Percentiles rank a stretch among this genome's conserved stretches.
Evolutionary conservation across 2,797 vertebrate species (phyloP).

Genomic region (Sebastes cheni): DNA sequence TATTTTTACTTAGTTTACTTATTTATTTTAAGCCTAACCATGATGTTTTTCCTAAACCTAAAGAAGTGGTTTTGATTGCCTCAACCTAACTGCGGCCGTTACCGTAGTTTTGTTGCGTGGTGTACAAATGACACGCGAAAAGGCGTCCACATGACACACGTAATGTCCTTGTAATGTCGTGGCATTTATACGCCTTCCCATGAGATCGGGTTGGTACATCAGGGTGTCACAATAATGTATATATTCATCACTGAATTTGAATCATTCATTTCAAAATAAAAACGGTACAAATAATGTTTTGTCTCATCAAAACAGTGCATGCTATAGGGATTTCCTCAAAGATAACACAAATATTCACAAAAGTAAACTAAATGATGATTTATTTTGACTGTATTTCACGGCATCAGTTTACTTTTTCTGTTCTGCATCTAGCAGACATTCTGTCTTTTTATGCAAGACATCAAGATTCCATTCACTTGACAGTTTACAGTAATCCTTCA

Average conservation of each 20-base stretch:
- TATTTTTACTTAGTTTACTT: no score
- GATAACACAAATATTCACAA: not conserved
- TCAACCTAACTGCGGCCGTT: no score
- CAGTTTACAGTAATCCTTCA: not conserved
- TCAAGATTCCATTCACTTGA: not conserved
- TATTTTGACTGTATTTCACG: not conserved
- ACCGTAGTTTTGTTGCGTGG: no score
- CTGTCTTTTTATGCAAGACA: not conserved
- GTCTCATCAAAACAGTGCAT: not conserved
- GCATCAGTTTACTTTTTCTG: not conserved
- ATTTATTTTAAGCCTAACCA: no score
- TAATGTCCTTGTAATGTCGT: no score
- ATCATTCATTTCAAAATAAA: not conserved
- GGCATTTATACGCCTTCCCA: no score
- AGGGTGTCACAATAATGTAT: not conserved
- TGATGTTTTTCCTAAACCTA: no score
- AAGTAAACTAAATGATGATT: not conserved
- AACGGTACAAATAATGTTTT: not conserved
- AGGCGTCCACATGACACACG: no score
- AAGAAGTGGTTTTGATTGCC: no score
- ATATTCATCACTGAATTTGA: not conserved
- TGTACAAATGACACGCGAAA: no score
- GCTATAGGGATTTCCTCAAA: not conserved
- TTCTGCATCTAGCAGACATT: not conserved
- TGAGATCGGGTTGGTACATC: not conserved